Base-by-base conservation (phyloP, 2,113 vertebrate species). In the Marmota flaviventris region DNA sequence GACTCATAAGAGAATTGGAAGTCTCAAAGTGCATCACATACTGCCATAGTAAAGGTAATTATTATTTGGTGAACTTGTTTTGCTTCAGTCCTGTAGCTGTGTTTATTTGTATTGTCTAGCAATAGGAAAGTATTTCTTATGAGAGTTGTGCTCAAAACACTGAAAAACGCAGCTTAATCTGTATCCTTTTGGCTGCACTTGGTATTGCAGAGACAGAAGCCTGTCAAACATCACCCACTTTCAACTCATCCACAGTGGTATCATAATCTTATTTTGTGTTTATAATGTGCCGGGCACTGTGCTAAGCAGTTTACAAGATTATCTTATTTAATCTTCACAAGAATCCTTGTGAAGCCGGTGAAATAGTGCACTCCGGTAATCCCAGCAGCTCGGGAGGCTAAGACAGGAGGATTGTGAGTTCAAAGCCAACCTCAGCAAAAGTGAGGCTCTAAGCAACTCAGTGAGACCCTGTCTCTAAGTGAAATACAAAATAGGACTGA, bases 61-160 rank as follows among this genome's bases (percentile, higher is more conserved):
- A 90, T 39, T 87, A 14, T 63, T 92, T 76, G 63, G 48, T 86
- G 91, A 51, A 61, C 32, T 91, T 37, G n/a, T 56, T 85, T 95
- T 78, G 56, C 91, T 86, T 76, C n/a, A 58, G 42, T n/a, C 42
- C 14, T 69, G 0, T 45, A 45, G 17, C 14, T 32, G 45, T 85
- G 29, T 69, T 63, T 48, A 7, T 65, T 67, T n/a, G 45, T 42
- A 34, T 51, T 76, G 65, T 37, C 48, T 78, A 77, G 76, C 27
- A 89, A 29, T 32, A 77, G 32, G 10, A 37, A 89, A 67, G 13
- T 29, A 56, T 91, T 94, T 94, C 63, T 95, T 73, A 34, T 4
- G 34, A 53, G 37, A 27, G 61, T 45, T 63, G 24, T 75, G 37
- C 42, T 91, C 69, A 79, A 63, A 53, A 78, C 5, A 82, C 85